Evolutionary conservation across 1,140 invertebrate genomes (phyloP), one percentile per base, ranked within the genome.

Genomic region (Neodiprion virginianus): DNA sequence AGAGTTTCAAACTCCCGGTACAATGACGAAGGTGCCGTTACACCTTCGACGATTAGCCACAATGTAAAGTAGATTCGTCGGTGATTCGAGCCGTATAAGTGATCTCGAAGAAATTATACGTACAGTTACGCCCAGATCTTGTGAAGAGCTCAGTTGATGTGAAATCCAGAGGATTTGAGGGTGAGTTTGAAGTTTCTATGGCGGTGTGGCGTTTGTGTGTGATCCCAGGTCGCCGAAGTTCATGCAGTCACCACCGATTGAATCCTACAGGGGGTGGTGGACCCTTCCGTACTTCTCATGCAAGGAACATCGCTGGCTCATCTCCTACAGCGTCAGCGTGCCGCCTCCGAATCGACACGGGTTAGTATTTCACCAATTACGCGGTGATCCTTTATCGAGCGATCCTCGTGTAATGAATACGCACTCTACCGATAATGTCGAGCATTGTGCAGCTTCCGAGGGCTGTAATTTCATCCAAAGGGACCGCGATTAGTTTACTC

Each of bases 241-340:
- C 85, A 92, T 94, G 85, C 88, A 91, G 65, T 93, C 92, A 72
- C 90, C 92, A 48, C 88, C 90, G 71, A 92, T 91, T 74, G 90
- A 90, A 17, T 91, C 91, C 49, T 93, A 92, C 87, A 91, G 91
- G 77, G 93, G 93, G 40, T 94, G 93, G 91, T 96, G 94, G 94
- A 95, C 94, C 10, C 92, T 91, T 78, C 94, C 95, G 7, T 96
- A 95, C 82, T 95, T 93, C 80, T 94, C 93, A 61, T 96, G 95
- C 85, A 89, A 91, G 66, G 89, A 89, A 9, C 90, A 90, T 71
- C 89, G 91, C 67, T 96, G 95, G 95, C 86, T 95, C 50, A 89
- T 95, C 61, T 95, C 94, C 7, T 96, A 96, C 81, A 94, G 93
- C 75, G 92, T 95, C 9, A 91, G 93, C 17, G 91, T 95, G 73